Evolutionary conservation across 2,113 vertebrate species (phyloP).

Genomic region (Campylomormyrus tamandua): DNA sequence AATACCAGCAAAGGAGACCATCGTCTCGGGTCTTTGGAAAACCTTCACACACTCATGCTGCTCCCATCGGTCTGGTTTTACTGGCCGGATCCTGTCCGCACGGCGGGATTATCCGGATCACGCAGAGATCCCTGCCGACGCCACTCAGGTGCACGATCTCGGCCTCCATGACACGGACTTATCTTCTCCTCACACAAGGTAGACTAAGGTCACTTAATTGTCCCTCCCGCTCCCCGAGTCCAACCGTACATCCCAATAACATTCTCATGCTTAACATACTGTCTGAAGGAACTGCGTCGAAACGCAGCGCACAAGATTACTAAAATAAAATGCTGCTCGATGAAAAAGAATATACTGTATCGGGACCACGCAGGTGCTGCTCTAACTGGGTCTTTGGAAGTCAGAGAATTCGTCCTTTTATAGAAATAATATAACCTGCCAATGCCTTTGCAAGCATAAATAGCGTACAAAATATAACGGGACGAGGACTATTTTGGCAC

Average conservation of each 20-base stretch:
- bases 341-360: neutral
- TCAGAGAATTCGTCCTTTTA: neutral
- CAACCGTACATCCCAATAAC: neutral
- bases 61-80: neutral
- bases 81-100: neutral
- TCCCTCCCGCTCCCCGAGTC: neutral
- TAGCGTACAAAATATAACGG: neutral
- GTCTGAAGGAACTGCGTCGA: neutral
- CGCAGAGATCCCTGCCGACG: neutral
- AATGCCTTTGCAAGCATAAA: neutral
- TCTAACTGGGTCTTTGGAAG: neutral
- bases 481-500: neutral
- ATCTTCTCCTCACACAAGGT: neutral
- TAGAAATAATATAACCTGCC: neutral
- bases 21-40: neutral
- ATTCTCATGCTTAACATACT: neutral
- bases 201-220: neutral
- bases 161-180: too few relatives aligned
- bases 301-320: neutral
- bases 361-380: neutral
- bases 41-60: neutral
- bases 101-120: neutral
- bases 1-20: neutral
- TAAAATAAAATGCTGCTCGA: neutral
- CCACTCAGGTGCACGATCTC: neutral